A percentile compares a stretch with the other conserved stretches of the same genome.
These are phyloP conservation scores for Pseudococcus longispinus DNA, from an alignment of 2,888 invertebrate genomes.

Conservation along the genomic window DNA sequence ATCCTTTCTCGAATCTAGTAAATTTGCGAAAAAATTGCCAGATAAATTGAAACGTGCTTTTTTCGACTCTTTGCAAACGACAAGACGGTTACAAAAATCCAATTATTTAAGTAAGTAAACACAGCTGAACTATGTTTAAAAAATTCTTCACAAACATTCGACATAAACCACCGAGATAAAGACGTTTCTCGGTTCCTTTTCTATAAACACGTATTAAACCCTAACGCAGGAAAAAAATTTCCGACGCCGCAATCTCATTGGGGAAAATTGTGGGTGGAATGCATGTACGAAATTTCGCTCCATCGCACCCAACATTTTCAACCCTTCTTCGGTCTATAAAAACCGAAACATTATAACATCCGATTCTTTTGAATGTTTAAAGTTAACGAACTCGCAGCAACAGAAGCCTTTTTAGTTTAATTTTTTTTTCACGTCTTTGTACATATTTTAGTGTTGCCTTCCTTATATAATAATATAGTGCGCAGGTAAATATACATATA, in stretches of 20 bases:
- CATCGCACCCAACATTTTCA: not conserved
- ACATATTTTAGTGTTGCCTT: conserved; percentile 27
- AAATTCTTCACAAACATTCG: not conserved
- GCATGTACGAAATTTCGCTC: conserved; percentile 34
- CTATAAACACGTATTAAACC: conserved; percentile 5
- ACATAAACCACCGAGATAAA: not conserved
- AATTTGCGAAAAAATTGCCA: not conserved
- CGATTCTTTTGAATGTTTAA: conserved; percentile 33
- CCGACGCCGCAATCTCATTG: conserved; percentile 4
- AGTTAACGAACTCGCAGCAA: conserved; percentile 53
- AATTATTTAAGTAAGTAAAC: conserved; percentile 14
- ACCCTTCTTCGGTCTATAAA: conserved; percentile 38
- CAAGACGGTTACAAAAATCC: not conserved
- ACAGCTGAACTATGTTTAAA: not conserved
- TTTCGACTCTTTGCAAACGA: not conserved
- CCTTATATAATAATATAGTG: not conserved
- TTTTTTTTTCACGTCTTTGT: not conserved
- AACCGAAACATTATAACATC: conserved; percentile 41
- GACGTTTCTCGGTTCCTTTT: not conserved
- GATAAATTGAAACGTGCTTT: conserved; percentile 15
- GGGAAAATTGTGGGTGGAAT: conserved; percentile 35
- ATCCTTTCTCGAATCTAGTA: not conserved
- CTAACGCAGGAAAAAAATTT: conserved; percentile 6
- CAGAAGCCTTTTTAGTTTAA: not conserved
- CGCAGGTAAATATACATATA: not conserved